phyloP scores from a whole-genome alignment of 1,140 invertebrate genomes.

The Trichoplusia ni region DNA sequence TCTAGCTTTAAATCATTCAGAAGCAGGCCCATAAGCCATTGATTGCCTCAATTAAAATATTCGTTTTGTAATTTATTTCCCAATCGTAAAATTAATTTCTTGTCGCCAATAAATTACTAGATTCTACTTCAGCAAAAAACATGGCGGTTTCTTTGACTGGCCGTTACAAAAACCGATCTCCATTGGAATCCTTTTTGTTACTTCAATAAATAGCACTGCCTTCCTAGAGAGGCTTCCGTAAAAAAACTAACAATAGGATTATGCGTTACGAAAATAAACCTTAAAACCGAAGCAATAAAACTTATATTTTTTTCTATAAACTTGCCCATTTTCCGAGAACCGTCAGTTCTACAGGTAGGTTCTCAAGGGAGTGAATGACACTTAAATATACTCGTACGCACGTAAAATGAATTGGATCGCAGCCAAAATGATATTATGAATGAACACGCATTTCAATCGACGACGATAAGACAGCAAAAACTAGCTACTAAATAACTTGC shows the following conservation, averaged over 20 bases:
- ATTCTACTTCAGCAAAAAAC: constrained; percentile 33
- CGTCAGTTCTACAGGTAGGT: constrained; percentile 15
- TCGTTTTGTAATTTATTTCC: constrained; percentile 15
- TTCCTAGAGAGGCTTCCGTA: constrained; percentile 45
- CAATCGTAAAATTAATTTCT: constrained; percentile 22
- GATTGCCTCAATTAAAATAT: neutral
- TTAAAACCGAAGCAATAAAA: constrained; percentile 10
- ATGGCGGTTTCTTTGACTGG: constrained; percentile 45
- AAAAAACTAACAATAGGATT: constrained; percentile 43
- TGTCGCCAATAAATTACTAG: constrained; percentile 32
- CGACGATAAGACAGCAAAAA: no score
- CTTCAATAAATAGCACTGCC: constrained; percentile 55
- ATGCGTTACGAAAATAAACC: constrained; percentile 28
- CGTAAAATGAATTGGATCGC: neutral
- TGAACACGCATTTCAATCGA: no score
- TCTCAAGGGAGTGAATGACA: constrained; percentile 24
- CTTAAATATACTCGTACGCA: neutral
- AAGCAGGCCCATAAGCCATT: neutral
- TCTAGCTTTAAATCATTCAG: neutral
- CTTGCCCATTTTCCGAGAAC: constrained; percentile 27
- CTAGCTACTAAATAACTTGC: no score
- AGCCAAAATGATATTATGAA: neutral
- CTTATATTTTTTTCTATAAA: constrained; percentile 7
- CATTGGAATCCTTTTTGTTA: constrained; percentile 60
- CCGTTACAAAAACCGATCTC: constrained; percentile 49